Evolutionary conservation across 2,797 vertebrate genomes (phyloP).

Genomic region (Lagodon rhomboides): DNA sequence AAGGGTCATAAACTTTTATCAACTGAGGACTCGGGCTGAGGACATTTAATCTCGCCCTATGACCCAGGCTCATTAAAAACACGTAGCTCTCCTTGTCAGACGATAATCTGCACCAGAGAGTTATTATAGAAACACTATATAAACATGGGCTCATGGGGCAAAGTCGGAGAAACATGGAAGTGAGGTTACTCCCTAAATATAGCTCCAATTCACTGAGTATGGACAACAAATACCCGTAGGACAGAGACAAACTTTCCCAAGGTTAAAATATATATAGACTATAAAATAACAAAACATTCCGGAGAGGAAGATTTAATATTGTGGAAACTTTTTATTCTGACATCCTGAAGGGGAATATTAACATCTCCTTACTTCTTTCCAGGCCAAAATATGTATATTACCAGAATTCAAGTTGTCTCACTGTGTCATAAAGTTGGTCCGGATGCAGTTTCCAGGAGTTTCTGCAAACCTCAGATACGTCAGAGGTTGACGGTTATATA

Average conservation of each 20-base stretch:
- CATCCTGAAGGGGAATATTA: background rate
- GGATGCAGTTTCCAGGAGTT: no score
- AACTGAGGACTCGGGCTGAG: conserved; percentile 23
- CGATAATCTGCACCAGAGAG: conserved; percentile 23
- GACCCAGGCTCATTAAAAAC: conserved; percentile 56
- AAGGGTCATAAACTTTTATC: conserved; percentile 27
- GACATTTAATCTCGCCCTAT: conserved; percentile 25
- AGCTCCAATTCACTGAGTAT: background rate
- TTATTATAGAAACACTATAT: conserved; percentile 25
- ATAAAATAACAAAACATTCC: background rate
- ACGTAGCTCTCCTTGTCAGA: conserved; percentile 23
- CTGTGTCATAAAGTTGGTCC: no score
- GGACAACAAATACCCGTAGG: background rate
- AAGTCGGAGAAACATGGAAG: background rate
- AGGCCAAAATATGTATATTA: no score
- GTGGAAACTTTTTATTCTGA: background rate
- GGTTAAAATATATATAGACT: background rate
- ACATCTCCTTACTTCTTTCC: background rate
- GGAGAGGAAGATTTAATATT: background rate
- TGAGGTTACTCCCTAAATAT: background rate
- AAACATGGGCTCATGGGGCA: background rate
- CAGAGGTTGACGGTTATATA: no score
- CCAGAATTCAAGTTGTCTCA: no score
- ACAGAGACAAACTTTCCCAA: background rate
- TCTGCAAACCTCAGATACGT: no score